Conservation (phyloP, 1,140 invertebrate species). For the Linepithema humile region DNA sequence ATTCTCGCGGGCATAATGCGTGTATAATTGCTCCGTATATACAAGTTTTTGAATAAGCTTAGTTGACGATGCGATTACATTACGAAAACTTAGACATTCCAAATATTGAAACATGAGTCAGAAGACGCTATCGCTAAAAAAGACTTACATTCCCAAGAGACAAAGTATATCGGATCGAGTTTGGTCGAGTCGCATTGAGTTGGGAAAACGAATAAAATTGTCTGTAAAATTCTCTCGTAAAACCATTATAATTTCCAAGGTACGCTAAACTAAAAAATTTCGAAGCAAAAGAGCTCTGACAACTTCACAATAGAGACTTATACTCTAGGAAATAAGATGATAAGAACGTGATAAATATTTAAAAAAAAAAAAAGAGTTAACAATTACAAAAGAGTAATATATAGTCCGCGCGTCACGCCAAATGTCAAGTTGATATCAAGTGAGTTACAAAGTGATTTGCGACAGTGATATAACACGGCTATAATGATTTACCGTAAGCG, state of each 20-base stretch:
- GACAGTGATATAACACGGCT: slow-evolving; percentile 25
- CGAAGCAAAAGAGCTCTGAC: neutral
- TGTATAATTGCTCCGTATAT: slow-evolving; percentile 50
- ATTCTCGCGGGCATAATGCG: slow-evolving; percentile 41
- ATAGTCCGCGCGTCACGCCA: slow-evolving; percentile 68
- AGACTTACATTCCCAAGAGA: slow-evolving; percentile 27
- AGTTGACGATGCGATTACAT: slow-evolving; percentile 48
- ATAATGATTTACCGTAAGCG: slow-evolving; percentile 63
- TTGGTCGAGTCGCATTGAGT: slow-evolving; percentile 64
- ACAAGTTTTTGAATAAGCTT: slow-evolving; percentile 59
- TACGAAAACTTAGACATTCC: slow-evolving; percentile 47
- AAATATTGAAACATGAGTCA: neutral
- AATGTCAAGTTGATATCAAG: slow-evolving; percentile 61
- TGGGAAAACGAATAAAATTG: slow-evolving; percentile 37
- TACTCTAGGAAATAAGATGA: slow-evolving; percentile 64
- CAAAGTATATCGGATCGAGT: slow-evolving; percentile 33
- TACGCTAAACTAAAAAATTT: slow-evolving; percentile 29
- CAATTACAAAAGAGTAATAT: slow-evolving; percentile 72
- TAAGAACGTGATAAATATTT: slow-evolving; percentile 76
- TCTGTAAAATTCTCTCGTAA: slow-evolving; percentile 1
- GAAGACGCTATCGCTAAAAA: neutral
- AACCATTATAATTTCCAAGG: slow-evolving; percentile 5
- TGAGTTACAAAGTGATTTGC: slow-evolving; percentile 23
- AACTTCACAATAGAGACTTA: slow-evolving; percentile 60
- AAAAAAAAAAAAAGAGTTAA: slow-evolving; percentile 75